Conservation (phyloP, 2,888 invertebrate genomes). For the Philopedon plagiatum region DNA sequence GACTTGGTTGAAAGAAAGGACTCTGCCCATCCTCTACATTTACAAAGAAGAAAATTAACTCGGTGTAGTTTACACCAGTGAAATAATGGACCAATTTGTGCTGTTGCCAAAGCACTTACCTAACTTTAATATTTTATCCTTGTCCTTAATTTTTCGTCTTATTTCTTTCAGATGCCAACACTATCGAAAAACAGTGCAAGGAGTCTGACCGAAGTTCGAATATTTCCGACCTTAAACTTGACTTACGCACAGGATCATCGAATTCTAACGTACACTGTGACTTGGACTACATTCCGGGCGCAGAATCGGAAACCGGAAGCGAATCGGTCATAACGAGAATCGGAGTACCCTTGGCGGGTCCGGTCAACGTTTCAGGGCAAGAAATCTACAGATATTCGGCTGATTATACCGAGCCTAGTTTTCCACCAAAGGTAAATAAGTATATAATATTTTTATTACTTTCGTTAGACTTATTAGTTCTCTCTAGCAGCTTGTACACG, state of each 20-base stretch:
- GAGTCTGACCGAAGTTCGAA: slow-evolving; percentile 93
- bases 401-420: slow-evolving; percentile 84
- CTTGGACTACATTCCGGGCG: slow-evolving; percentile 74
- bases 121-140: too few species aligned
- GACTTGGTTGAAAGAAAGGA: too few species aligned
- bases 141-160: too few species aligned
- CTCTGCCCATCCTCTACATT: too few species aligned
- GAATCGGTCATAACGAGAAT: slow-evolving; percentile 73
- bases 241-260: slow-evolving; percentile 86
- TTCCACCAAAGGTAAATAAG: slow-evolving; percentile 77
- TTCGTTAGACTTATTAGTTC: too few species aligned
- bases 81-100: too few species aligned
- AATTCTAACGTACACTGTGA: slow-evolving; percentile 76
- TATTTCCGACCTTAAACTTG: slow-evolving; percentile 92
- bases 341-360: slow-evolving; percentile 84
- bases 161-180: slow-evolving; percentile 70
- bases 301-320: slow-evolving; percentile 72
- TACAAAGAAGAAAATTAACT: too few species aligned
- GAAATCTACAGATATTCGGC: slow-evolving; percentile 81
- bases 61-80: too few species aligned
- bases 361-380: slow-evolving; percentile 81
- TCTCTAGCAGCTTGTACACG: too few species aligned
- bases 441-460: too few species aligned
- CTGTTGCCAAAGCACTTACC: too few species aligned
- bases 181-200: slow-evolving; percentile 75